Conservation (phyloP, 2,113 vertebrate genomes). For the Tympanuchus pallidicinctus region DNA sequence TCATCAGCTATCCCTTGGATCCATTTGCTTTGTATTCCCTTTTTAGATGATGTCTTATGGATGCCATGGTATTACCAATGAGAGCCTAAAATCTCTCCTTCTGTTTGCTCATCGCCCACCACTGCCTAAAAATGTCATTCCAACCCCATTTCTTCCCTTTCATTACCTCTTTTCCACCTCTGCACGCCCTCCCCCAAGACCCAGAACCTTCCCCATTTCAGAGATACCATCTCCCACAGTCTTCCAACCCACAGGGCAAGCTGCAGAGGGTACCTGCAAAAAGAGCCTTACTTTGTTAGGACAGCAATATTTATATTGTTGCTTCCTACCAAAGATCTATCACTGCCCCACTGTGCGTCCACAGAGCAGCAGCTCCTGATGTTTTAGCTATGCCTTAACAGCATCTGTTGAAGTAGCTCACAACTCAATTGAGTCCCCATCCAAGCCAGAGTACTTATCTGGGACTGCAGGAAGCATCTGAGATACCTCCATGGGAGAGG, state of each 20-base stretch:
- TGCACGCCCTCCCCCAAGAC: fast-evolving
- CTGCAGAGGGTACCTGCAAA: background rate
- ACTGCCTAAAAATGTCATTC: background rate
- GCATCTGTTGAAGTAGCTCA: background rate
- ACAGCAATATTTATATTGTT: background rate
- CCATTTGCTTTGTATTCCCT: background rate
- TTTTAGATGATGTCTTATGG: background rate
- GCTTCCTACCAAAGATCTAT: background rate
- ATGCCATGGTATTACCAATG: background rate
- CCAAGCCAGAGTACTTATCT: background rate
- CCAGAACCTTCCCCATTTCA: background rate
- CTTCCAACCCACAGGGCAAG: background rate
- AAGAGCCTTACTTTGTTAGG: background rate
- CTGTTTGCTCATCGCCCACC: no score
- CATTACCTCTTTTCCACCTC: background rate
- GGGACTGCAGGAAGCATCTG: background rate
- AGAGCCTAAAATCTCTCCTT: background rate
- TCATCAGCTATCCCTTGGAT: background rate
- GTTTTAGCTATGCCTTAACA: background rate
- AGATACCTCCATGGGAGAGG: background rate
- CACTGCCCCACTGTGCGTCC: no score
- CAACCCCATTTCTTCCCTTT: background rate
- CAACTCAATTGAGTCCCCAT: background rate
- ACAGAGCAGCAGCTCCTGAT: background rate
- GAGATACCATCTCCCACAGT: background rate